Percentiles rank a stretch among this genome's conserved stretches.
Evolutionary conservation across 2,797 vertebrate genomes (phyloP).

Genomic region (Linurgus olivaceus): DNA sequence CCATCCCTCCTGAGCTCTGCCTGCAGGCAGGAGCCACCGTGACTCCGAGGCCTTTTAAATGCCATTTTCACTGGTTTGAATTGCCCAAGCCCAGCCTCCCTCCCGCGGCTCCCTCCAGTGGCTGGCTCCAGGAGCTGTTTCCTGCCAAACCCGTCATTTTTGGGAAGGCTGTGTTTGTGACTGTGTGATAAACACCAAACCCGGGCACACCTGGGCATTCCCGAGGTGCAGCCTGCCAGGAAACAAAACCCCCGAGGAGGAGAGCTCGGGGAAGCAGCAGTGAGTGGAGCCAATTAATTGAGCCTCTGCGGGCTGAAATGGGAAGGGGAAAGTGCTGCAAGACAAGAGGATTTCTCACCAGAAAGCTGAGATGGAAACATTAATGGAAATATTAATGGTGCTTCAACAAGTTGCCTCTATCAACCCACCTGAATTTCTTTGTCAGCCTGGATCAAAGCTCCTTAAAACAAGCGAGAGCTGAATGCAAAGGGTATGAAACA

Average conservation of each 20-base stretch:
- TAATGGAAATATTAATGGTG: not conserved
- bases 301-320: not conserved
- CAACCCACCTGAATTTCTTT: not conserved
- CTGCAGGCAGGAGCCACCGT: not conserved
- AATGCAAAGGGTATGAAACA: not conserved
- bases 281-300: not conserved
- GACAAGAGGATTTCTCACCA: not conserved
- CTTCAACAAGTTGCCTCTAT: not conserved
- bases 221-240: not conserved
- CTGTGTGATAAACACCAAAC: not conserved
- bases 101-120: conserved; percentile 11
- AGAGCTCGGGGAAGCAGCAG: not conserved
- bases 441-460: not conserved
- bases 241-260: not conserved
- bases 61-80: not conserved
- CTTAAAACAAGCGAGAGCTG: not conserved
- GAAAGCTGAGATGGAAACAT: not conserved
- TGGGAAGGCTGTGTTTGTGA: not conserved
- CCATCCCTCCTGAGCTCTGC: not conserved
- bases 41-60: fast-evolving
- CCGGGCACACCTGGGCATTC: not conserved
- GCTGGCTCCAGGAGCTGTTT: not conserved
- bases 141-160: not conserved
- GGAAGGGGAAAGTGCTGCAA: not conserved
- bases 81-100: not conserved